Conservation (phyloP, 2,888 invertebrate genomes). For the Drosophila kambysellisi region DNA sequence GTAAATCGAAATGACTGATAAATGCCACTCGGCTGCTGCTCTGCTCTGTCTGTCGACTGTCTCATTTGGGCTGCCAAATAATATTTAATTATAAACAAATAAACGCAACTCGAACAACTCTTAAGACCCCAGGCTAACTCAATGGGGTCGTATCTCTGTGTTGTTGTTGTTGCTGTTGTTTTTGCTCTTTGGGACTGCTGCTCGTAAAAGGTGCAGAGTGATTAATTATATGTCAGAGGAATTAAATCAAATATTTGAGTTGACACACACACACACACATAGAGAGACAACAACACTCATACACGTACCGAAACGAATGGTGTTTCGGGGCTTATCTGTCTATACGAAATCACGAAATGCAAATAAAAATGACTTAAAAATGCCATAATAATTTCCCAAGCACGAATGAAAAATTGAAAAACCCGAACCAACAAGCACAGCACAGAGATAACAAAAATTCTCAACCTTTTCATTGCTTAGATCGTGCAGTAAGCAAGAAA, state of each 20-base stretch:
- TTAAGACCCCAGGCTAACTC: conserved; percentile 35
- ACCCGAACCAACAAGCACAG: conserved; percentile 37
- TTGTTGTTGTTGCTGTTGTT: conserved; percentile 4
- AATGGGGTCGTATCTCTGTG: conserved; percentile 34
- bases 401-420: conserved; percentile 75
- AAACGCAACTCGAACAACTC: conserved; percentile 57
- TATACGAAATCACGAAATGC: conserved; percentile 74
- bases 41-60: conserved; percentile 40
- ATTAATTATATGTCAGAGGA: conserved; percentile 80
- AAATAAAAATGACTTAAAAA: conserved; percentile 79
- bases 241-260: conserved; percentile 80
- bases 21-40: conserved; percentile 71
- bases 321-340: conserved; percentile 61
- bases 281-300: background rate
- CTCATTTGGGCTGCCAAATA: conserved; percentile 80
- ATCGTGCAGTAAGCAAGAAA: conserved; percentile 26
- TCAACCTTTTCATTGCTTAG: conserved; percentile 46
- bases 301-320: conserved; percentile 9
- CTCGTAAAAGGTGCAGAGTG: conserved; percentile 75
- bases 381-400: conserved; percentile 71
- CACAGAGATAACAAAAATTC: conserved; percentile 71
- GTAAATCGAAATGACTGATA: conserved; percentile 69
- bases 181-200: conserved; percentile 17
- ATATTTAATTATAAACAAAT: conserved; percentile 81
- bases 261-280: conserved; percentile 49